Evolutionary conservation across 1,140 invertebrate genomes (phyloP), one percentile per base, ranked within the genome.

Genomic region (Wiebesia pumilae): DNA sequence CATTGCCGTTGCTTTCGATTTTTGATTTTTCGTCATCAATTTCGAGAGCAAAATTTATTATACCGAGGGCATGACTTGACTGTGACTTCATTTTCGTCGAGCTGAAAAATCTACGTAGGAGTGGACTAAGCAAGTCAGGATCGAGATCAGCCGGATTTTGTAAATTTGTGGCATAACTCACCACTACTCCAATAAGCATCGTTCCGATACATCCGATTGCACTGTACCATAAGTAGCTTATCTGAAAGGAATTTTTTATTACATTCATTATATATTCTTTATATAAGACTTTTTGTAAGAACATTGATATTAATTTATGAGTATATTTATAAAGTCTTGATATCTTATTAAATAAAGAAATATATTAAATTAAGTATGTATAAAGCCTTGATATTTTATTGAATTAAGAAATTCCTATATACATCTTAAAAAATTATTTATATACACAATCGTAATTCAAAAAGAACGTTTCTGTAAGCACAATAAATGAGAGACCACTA

Each of bases 141-240:
- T 96, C 93, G 3, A 96, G 87, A 27, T 94, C 93, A 0, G 92
- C 89, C 0, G 94, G 93, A 89, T 96, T 92, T 85, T 95, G 93
- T 14, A 92, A 89, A 4, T 96, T 96, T 12, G 97, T 97, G 0
- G 96, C 87, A 1, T 96, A 93, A 73, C 97, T 97, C 2, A 97
- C 95, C 0, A 96, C 51, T 47, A 97, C 91, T 1, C 97, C 97
- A 24, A 97, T 92, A 6, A 97, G 86, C 43, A 98, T 92, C 0
- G 97, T 97, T 0, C 96, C 92, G 0, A 95, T 87, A 75, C 95
- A 96, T 2, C 97, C 97, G n/a, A 97, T 95, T 43, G 95, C 95
- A n/a, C 96, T 96, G 91, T 96, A 97, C 96, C 96, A 97, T 88
- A 97, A 92, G 91, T 97, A 97, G 47, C 96, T 97, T 73, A 96